phyloP scores from a whole-genome alignment of 2,888 invertebrate species.

The Acanthosepion esculentum region DNA sequence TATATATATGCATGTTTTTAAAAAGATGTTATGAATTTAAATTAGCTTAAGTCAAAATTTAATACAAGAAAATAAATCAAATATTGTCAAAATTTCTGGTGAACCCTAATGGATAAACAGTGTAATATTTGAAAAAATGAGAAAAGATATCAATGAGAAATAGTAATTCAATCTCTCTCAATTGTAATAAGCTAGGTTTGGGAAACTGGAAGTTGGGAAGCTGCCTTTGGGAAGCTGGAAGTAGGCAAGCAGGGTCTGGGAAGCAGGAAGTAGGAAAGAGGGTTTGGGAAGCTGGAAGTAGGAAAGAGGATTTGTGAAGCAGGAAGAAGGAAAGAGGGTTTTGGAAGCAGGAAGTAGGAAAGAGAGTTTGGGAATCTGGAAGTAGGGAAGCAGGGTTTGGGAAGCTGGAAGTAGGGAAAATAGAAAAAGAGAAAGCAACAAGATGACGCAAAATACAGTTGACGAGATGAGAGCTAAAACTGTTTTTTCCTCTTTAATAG shows the following conservation, averaged over 20 bases:
- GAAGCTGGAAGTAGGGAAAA: neutral
- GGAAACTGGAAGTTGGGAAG: too few relatives aligned
- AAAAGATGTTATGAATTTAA: conserved; percentile 45
- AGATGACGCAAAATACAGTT: neutral
- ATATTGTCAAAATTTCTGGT: neutral
- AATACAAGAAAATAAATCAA: neutral
- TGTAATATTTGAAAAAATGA: neutral
- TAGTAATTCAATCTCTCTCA: neutral
- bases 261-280: too few relatives aligned
- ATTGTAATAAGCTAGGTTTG: neutral
- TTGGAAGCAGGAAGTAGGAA: too few relatives aligned
- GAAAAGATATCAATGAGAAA: neutral
- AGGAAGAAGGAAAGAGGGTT: too few relatives aligned
- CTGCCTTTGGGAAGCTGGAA: too few relatives aligned
- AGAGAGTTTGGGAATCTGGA: too few relatives aligned
- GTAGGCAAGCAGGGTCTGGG: too few relatives aligned
- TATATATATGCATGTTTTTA: neutral
- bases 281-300: too few relatives aligned
- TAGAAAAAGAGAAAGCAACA: neutral
- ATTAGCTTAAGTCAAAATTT: conserved; percentile 40
- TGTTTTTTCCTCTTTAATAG: neutral
- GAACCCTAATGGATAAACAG: neutral
- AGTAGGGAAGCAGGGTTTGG: too few relatives aligned
- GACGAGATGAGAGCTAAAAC: neutral
- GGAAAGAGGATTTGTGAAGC: too few relatives aligned